phyloP scores from a whole-genome alignment of 2,113 vertebrate genomes.

The Eudyptes chrysolophus region DNA sequence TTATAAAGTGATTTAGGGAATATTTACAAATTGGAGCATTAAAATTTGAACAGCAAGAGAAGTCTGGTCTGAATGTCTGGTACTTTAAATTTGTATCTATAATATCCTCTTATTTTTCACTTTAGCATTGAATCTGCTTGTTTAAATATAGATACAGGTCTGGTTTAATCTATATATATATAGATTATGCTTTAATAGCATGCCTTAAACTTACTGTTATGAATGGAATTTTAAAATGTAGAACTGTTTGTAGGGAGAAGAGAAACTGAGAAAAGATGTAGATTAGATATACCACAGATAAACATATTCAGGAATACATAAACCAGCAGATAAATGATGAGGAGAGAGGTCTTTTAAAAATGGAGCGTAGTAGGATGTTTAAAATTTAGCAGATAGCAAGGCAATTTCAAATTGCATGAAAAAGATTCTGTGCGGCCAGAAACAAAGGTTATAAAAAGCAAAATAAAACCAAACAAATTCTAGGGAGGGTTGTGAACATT shows the following conservation, averaged over 20 bases:
- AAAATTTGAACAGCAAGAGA: neutral
- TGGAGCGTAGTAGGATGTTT: neutral
- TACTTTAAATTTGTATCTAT: neutral
- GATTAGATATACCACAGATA: neutral
- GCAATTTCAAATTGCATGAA: neutral
- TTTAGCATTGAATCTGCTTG: neutral
- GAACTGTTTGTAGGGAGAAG: neutral
- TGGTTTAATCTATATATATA: neutral
- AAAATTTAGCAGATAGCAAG: neutral
- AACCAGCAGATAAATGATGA: neutral
- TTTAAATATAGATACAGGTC: neutral
- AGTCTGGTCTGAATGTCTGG: neutral
- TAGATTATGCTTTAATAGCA: neutral
- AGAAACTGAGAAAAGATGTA: neutral
- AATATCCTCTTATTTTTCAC: neutral
- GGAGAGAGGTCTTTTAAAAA: neutral
- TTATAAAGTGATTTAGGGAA: neutral
- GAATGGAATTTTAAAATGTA: neutral
- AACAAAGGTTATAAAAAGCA: neutral
- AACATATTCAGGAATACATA: neutral
- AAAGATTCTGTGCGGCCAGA: neutral
- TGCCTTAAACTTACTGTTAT: neutral
- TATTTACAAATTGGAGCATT: neutral
- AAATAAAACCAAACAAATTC: neutral
- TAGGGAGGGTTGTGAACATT: neutral